Conservation (phyloP, 2,113 vertebrate genomes). For the rat (Rattus norvegicus) region DNA sequence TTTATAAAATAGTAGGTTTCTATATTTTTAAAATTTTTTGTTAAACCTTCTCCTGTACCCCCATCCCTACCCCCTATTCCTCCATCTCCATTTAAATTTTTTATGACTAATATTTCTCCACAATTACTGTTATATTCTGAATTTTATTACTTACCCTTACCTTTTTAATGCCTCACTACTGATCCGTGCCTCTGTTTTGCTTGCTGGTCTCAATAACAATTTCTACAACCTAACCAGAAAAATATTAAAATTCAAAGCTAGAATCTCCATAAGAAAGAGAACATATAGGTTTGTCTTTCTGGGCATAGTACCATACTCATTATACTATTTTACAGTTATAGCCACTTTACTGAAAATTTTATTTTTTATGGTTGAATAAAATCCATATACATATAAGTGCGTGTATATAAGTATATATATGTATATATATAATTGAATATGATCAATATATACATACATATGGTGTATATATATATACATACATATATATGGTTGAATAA, state of each 20-base stretch:
- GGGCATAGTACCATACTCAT: background rate
- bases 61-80: background rate
- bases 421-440: too few relatives aligned
- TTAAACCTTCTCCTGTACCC: background rate
- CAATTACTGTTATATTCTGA: background rate
- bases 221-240: background rate
- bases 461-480: too few relatives aligned
- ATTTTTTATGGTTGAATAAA: background rate
- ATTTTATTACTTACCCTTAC: background rate
- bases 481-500: too few relatives aligned
- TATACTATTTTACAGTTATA: background rate
- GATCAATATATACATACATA: too few relatives aligned
- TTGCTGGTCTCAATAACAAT: background rate
- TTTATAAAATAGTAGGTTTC: background rate
- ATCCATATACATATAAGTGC: background rate
- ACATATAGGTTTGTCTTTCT: background rate
- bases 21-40: background rate
- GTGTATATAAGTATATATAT: background rate
- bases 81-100: background rate
- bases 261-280: background rate
- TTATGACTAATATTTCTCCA: background rate
- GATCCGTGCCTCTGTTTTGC: background rate
- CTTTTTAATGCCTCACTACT: background rate
- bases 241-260: background rate
- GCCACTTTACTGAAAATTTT: background rate